Percentiles rank a stretch among this genome's conserved stretches.
Evolutionary conservation across 2,888 invertebrate genomes (phyloP).

Genomic region (Campoplex nolae): DNA sequence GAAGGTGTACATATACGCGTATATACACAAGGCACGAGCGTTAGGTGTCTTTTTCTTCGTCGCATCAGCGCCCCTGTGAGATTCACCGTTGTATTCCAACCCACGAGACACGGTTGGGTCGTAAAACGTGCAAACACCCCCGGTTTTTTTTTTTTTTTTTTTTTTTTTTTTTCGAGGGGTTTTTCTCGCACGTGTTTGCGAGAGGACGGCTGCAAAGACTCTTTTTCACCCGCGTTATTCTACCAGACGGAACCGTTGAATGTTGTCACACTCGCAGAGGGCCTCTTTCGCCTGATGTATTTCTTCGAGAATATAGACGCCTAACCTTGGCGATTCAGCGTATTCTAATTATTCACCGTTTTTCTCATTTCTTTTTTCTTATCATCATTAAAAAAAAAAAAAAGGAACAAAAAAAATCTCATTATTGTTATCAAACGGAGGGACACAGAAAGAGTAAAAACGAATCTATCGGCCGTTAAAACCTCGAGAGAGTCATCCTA

Average conservation of each 20-base stretch:
- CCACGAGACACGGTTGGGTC: constrained; percentile 48
- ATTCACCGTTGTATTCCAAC: constrained; percentile 2
- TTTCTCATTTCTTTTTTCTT: background rate
- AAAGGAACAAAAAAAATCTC: background rate
- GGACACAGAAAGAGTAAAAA: background rate
- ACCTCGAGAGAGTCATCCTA: constrained; percentile 44
- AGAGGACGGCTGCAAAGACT: constrained; percentile 61
- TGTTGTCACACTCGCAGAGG: constrained; percentile 33
- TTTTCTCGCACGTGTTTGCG: constrained; percentile 69
- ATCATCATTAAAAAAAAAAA: background rate
- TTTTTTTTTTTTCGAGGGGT: constrained; percentile 39
- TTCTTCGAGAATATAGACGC: constrained; percentile 15
- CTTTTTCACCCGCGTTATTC: constrained; percentile 41
- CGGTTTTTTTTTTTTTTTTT: background rate
- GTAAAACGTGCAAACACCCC: constrained; percentile 75
- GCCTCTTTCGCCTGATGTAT: constrained; percentile 2
- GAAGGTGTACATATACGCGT: background rate
- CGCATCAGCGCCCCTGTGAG: constrained; percentile 12
- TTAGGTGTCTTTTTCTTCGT: constrained; percentile 1
- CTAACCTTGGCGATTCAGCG: constrained; percentile 27
- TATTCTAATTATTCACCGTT: constrained; percentile 33
- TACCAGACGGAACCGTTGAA: constrained; percentile 13
- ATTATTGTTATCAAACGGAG: background rate
- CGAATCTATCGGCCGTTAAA: constrained; percentile 43
- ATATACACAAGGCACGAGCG: constrained; percentile 9